Conservation (phyloP, 2,797 vertebrate genomes). For the Aplochiton taeniatus region DNA sequence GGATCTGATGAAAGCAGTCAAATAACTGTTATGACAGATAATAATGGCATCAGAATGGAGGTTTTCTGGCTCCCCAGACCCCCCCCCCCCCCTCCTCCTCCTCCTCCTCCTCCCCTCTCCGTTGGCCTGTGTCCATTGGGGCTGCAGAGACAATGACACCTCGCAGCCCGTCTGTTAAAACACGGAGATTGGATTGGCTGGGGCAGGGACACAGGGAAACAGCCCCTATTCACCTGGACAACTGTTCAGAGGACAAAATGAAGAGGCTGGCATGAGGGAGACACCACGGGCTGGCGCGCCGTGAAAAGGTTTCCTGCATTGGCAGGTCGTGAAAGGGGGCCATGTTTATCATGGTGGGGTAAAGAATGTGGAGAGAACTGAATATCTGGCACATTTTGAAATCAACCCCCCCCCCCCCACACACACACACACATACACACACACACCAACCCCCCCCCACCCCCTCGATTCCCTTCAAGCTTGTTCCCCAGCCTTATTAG, state of each 20-base stretch:
- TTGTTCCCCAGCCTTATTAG: too few relatives aligned
- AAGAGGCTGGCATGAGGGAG: conserved; percentile 16
- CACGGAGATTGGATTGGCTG: conserved; percentile 43
- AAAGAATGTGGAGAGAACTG: background rate
- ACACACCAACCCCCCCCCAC: too few relatives aligned
- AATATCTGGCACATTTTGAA: background rate
- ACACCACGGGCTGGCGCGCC: conserved; percentile 24
- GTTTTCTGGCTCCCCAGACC: conserved; percentile 40
- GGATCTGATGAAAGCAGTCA: conserved; percentile 65
- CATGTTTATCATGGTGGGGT: background rate
- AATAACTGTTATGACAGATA: conserved; percentile 71
- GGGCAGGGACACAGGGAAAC: conserved; percentile 29
- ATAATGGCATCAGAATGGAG: conserved; percentile 66
- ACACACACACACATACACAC: too few relatives aligned
- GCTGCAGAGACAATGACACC: conserved; percentile 21
- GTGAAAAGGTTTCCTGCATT: conserved; percentile 33
- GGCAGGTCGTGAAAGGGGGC: conserved; percentile 20
- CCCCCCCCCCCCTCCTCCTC: conserved; percentile 32
- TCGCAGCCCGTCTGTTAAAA: conserved; percentile 19
- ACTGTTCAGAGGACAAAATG: conserved; percentile 23
- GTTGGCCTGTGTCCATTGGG: too few relatives aligned
- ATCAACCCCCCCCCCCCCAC: too few relatives aligned
- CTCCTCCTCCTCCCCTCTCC: conserved; percentile 16
- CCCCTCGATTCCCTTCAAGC: too few relatives aligned
- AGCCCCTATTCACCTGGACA: conserved; percentile 23